Evolutionary conservation across 2,888 invertebrate genomes (phyloP).

Genomic region (Congeria kusceri): DNA sequence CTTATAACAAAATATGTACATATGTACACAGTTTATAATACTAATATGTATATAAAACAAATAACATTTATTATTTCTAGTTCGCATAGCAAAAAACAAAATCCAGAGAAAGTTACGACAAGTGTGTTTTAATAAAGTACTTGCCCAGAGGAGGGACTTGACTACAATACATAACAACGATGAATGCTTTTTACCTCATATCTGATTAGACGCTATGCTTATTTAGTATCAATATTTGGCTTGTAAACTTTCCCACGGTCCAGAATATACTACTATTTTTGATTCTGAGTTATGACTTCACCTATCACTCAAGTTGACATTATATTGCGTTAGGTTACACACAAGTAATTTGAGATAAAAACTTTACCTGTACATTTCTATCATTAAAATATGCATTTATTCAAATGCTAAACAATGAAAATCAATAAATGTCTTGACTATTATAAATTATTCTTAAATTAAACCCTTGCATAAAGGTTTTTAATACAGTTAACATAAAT

Average conservation of each 20-base stretch:
- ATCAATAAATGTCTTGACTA: no score
- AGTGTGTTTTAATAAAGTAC: no score
- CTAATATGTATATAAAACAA: no score
- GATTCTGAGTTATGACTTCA: slow-evolving; percentile 64
- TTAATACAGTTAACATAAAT: neutral
- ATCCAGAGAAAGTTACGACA: no score
- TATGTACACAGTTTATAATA: no score
- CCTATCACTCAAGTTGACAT: slow-evolving; percentile 59
- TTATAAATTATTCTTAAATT: no score
- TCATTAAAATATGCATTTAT: neutral
- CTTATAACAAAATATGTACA: no score
- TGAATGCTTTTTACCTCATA: slow-evolving; percentile 54
- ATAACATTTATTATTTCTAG: no score
- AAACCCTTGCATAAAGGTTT: no score
- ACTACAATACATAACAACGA: slow-evolving; percentile 55
- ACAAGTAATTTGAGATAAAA: slow-evolving; percentile 40
- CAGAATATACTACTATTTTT: slow-evolving; percentile 60
- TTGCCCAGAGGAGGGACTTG: no score
- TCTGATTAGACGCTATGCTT: slow-evolving; percentile 55
- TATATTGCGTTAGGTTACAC: slow-evolving; percentile 46
- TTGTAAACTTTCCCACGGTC: slow-evolving; percentile 67
- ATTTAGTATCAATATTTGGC: slow-evolving; percentile 64
- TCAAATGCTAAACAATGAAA: no score
- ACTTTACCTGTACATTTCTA: slow-evolving; percentile 40
- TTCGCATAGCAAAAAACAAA: no score